A percentile compares a stretch with the other conserved stretches of the same genome.
Conservation (phyloP, 2,888 invertebrate species). For the Pandemis heparana region DNA sequence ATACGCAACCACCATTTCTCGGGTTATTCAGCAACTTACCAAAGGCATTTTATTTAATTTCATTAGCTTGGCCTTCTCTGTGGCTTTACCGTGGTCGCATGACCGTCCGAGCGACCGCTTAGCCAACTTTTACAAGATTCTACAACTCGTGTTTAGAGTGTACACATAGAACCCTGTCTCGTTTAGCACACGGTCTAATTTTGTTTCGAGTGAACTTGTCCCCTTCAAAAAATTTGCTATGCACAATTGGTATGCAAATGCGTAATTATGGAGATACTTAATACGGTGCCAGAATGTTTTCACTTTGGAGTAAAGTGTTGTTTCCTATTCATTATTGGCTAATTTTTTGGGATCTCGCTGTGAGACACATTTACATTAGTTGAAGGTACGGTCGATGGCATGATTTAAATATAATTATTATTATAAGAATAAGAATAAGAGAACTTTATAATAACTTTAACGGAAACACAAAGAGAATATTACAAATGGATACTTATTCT, state of each 20-base stretch:
- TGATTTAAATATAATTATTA: no score
- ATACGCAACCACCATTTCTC: not conserved
- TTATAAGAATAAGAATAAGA: no score
- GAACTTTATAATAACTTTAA: no score
- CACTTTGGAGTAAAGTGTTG: not conserved
- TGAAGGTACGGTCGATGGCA: not conserved
- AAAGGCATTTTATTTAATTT: constrained; percentile 7
- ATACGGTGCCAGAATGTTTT: constrained; percentile 7
- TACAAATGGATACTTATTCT: no score
- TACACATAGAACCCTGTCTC: not conserved
- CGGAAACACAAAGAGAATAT: no score
- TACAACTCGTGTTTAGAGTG: not conserved
- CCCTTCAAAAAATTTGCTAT: not conserved
- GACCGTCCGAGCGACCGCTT: not conserved
- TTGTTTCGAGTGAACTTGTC: not conserved
- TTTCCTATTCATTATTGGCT: not conserved
- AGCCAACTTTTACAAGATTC: not conserved
- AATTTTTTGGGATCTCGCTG: not conserved
- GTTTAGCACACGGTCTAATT: not conserved
- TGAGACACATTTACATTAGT: not conserved
- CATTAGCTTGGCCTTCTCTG: not conserved
- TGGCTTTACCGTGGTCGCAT: not conserved
- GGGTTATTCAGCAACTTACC: constrained; percentile 1
- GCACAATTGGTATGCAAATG: constrained; percentile 7
- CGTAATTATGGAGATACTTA: constrained; percentile 1